Percentiles rank a stretch among this genome's conserved stretches.
These are phyloP conservation scores for Zosterops pallidus DNA, from an alignment of 2,113 vertebrate genomes.

Conservation along the genomic window DNA sequence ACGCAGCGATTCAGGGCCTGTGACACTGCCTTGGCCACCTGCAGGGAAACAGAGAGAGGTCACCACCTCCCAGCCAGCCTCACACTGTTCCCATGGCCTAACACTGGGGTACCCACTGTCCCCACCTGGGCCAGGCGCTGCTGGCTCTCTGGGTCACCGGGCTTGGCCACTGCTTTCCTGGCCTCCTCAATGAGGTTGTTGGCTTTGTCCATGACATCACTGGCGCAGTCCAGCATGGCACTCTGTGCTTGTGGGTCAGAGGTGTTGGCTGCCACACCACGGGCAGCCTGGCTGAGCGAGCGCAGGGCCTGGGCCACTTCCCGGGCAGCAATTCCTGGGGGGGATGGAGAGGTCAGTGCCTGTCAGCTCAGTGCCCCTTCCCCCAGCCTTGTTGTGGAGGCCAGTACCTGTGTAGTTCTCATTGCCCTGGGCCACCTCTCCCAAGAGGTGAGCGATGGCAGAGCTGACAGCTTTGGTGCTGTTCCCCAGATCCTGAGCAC, in stretches of 20 bases:
- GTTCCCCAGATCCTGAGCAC: conserved; percentile 91
- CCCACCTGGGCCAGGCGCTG: conserved; percentile 92
- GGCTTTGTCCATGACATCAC: conserved; percentile 93
- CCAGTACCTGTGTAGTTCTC: conserved; percentile 93
- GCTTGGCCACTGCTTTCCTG: conserved; percentile 88
- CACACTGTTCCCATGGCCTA: not conserved
- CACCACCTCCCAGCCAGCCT: not conserved
- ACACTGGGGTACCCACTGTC: not conserved
- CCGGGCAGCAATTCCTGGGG: conserved; percentile 88
- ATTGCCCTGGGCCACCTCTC: conserved; percentile 94
- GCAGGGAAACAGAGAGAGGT: not conserved
- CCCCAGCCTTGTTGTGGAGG: rapidly evolving
- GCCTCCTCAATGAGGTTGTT: conserved; percentile 93
- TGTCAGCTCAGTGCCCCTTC: rapidly evolving
- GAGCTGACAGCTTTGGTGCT: conserved; percentile 96
- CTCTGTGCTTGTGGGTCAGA: conserved; percentile 78
- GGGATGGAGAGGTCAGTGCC: not conserved
- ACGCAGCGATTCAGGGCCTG: conserved; percentile 93
- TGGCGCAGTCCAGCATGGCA: conserved; percentile 89
- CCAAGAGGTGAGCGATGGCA: conserved; percentile 89
- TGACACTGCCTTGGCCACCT: conserved; percentile 97
- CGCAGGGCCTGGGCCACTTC: conserved; percentile 93
- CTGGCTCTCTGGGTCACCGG: conserved; percentile 91
- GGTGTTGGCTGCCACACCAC: conserved; percentile 88
- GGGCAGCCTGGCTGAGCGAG: conserved; percentile 85